Evolutionary conservation across 2,888 invertebrate genomes (phyloP).

Genomic region (Dusona sp.): DNA sequence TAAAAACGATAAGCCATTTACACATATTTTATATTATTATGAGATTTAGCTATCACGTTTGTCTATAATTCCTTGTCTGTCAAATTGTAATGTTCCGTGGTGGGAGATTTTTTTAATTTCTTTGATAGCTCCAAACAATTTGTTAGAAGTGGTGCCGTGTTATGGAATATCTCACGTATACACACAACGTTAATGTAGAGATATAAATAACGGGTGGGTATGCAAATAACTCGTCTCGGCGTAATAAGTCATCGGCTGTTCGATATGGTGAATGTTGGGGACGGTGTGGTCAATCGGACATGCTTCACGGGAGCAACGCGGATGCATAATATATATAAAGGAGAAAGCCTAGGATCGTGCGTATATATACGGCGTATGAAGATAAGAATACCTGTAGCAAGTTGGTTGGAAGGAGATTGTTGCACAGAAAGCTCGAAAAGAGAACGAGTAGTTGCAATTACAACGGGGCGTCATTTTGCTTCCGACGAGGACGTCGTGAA

Average conservation of each 20-base stretch:
- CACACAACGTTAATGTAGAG: constrained; percentile 2
- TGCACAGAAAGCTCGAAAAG: constrained; percentile 24
- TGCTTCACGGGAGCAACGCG: constrained; percentile 72
- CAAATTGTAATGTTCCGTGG: background rate
- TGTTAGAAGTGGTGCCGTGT: background rate
- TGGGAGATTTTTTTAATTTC: background rate
- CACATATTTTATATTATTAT: too few relatives aligned
- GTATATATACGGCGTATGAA: constrained; percentile 45
- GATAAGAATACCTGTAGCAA: constrained; percentile 63
- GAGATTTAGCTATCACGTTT: constrained; percentile 3
- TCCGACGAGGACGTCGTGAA: constrained; percentile 51
- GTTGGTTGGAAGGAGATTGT: constrained; percentile 41
- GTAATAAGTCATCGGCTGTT: constrained; percentile 78
- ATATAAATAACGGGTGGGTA: constrained; percentile 75
- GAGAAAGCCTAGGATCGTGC: constrained; percentile 55
- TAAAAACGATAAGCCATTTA: background rate
- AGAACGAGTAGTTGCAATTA: constrained; percentile 67
- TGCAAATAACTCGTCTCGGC: constrained; percentile 75
- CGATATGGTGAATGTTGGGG: constrained; percentile 77
- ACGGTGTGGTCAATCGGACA: constrained; percentile 73
- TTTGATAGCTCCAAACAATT: background rate
- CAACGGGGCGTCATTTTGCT: constrained; percentile 66
- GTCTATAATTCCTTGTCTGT: background rate
- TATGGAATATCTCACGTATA: background rate
- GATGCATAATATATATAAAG: constrained; percentile 57